These are phyloP conservation scores for Prenolepis imparis DNA, from an alignment of 2,888 invertebrate genomes.

Conservation along the genomic window DNA sequence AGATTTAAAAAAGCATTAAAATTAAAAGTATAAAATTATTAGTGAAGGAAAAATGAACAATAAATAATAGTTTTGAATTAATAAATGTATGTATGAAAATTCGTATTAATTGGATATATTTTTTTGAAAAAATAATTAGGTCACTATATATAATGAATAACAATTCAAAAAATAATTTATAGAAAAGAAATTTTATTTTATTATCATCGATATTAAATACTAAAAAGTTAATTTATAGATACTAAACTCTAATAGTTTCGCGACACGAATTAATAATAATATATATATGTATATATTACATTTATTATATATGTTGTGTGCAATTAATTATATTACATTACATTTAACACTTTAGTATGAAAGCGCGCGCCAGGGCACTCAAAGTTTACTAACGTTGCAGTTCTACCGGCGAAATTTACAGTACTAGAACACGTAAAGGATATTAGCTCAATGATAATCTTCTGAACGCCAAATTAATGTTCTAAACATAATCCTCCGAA, in stretches of 20 bases:
- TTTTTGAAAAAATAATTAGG: neutral
- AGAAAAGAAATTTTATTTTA: neutral
- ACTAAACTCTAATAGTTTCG: neutral
- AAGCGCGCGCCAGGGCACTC: constrained; percentile 29
- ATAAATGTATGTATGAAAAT: neutral
- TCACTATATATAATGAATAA: neutral
- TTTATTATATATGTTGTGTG: constrained; percentile 26
- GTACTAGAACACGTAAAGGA: constrained; percentile 51
- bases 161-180: neutral
- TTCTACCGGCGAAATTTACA: constrained; percentile 43
- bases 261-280: neutral
- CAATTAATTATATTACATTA: constrained; percentile 53
- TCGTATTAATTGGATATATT: neutral
- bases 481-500: constrained; percentile 58
- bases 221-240: neutral
- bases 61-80: neutral
- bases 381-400: constrained; percentile 44
- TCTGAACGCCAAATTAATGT: constrained; percentile 58
- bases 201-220: neutral
- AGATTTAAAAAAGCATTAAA: no score
- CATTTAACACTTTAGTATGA: constrained; percentile 50
- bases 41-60: neutral
- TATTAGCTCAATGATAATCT: constrained; percentile 57
- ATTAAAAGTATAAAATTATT: constrained; percentile 4
- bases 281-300: neutral